Evolutionary conservation across 2,797 vertebrate species (phyloP), one percentile per base, ranked within the genome.

Genomic region (Sebastes matsubarae): DNA sequence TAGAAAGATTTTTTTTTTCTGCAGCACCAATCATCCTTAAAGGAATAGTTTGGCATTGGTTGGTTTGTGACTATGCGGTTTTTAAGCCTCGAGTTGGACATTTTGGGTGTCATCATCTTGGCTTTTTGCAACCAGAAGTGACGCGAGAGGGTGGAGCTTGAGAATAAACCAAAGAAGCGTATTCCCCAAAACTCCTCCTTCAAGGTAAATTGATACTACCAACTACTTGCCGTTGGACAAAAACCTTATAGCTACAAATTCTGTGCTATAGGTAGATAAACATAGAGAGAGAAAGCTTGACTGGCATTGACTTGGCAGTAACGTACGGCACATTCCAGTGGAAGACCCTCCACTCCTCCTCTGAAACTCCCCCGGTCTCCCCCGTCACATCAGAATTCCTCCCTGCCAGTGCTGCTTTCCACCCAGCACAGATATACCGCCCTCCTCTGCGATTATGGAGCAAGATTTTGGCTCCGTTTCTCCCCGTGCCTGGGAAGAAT

Each of bases 341-440:
- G 59, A 80, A 81, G 78, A 86, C 71, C 77, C 61, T 84, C 34
- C 69, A 68, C 88, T 85, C 77, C 36, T 38, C 85, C 82, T 71
- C 69, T 72, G 36, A 86, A 70, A 85, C 88, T 81, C 88, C 81
- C 58, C 70, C 34, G 8, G 52, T 78, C 85, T 87, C 85, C 72
- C 75, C 75, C 66, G 10, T 87, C 84, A 77, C 84, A 81, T 79
- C 80, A 84, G 81, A 93, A 89, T 88, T 90, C 88, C 88, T 92
- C 84, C 76, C 88, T 85, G 67, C 59, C 72, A 68, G 73, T 4
- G 16, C 84, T 80, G 80, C 81, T 80, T 79, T 89, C 75, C 74
- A 67, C 42, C 2, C 0, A 55, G 77, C 50, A 4, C 76, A 72
- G 77, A 83, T 73, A 50, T 20, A 36, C 75, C 46, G 11, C 75